phyloP scores from a whole-genome alignment of 2,113 vertebrate genomes.

The Vireo altiloquus region DNA sequence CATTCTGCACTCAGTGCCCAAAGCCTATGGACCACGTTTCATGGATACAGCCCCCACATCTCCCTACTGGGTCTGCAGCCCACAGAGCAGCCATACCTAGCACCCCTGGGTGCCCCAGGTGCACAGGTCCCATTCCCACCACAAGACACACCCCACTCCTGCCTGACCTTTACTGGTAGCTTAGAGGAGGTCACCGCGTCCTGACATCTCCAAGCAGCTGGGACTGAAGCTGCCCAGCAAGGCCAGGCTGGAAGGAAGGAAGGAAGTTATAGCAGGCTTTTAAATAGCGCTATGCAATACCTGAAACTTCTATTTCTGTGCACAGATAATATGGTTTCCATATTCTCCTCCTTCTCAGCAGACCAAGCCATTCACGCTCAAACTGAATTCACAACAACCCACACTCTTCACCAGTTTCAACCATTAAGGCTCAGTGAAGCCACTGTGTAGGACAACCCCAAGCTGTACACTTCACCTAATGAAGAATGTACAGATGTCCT shows the following conservation, averaged over 20 bases:
- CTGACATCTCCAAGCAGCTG: conserved; percentile 3
- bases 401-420: background rate
- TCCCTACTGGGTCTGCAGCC: background rate
- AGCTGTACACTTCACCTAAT: background rate
- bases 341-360: background rate
- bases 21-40: rapidly evolving
- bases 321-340: background rate
- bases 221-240: background rate
- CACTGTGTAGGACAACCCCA: rapidly evolving
- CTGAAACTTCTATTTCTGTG: conserved; percentile 32
- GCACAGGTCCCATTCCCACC: background rate
- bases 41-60: background rate
- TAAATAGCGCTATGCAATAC: conserved; percentile 15
- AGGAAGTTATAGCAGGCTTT: conserved; percentile 53
- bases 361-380: background rate
- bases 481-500: background rate
- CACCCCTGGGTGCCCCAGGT: background rate
- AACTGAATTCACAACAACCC: background rate
- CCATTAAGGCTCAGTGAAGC: background rate
- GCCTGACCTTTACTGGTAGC: background rate
- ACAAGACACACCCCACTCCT: background rate
- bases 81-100: rapidly evolving
- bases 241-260: conserved; percentile 52
- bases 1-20: background rate
- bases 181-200: background rate